Evolutionary conservation across 2,797 vertebrate species (phyloP).

Genomic region (Scyliorhinus canicula): DNA sequence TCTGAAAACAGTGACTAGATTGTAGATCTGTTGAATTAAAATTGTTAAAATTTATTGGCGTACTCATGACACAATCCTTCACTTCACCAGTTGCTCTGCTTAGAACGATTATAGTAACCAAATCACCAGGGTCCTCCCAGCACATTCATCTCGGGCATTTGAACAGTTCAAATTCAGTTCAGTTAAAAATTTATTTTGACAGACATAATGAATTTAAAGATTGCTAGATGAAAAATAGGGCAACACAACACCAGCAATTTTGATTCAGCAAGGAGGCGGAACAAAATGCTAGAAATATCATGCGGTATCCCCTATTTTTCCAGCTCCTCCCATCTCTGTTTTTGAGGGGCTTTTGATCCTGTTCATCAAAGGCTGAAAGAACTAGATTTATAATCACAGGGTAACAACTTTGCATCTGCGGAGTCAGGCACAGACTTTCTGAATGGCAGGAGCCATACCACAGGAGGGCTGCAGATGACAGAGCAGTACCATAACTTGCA

Average conservation of each 20-base stretch:
- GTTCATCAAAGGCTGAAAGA: background rate
- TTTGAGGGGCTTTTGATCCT: background rate
- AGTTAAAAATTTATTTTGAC: background rate
- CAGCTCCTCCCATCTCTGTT: background rate
- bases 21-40: background rate
- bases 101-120: background rate
- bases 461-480: background rate
- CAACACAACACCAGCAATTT: background rate
- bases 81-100: background rate
- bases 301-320: background rate
- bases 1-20: background rate
- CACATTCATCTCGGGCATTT: background rate
- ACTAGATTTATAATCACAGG: background rate
- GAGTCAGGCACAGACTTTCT: background rate
- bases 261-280: background rate
- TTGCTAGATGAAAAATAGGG: background rate
- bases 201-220: background rate
- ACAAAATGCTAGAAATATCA: background rate
- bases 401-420: background rate
- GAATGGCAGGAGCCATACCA: background rate
- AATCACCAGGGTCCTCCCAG: background rate
- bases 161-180: background rate
- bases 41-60: background rate
- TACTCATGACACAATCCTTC: background rate
- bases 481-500: background rate